Percentiles rank a stretch among this genome's conserved stretches.
phyloP scores from a whole-genome alignment of 2,113 vertebrate genomes.

The Ptilorrhoa leucosticta region DNA sequence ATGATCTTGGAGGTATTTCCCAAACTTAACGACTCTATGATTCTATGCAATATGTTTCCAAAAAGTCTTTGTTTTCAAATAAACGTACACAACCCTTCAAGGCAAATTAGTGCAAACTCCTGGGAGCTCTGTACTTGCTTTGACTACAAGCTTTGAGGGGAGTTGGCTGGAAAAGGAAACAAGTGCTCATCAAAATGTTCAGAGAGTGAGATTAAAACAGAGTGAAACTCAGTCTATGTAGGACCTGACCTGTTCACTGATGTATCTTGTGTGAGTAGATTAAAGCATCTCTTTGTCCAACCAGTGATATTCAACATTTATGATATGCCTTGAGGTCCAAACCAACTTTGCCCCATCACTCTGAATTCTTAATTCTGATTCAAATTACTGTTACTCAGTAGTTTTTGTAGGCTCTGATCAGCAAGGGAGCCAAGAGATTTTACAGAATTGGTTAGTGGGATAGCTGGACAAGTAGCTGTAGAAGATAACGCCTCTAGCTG shows the following conservation, averaged over 20 bases:
- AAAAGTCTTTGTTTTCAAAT: neutral
- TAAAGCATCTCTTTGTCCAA: neutral
- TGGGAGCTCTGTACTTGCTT: neutral
- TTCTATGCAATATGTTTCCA: neutral
- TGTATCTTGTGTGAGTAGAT: neutral
- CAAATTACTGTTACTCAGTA: neutral
- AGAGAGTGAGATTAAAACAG: neutral
- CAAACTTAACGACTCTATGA: neutral
- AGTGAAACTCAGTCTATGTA: neutral
- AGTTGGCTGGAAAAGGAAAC: neutral
- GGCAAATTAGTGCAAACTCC: neutral
- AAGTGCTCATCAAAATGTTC: neutral
- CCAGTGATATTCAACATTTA: neutral
- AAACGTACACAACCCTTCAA: neutral
- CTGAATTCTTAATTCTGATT: neutral
- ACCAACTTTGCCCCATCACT: neutral
- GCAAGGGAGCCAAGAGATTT: neutral
- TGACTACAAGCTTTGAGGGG: neutral
- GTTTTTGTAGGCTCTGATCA: neutral
- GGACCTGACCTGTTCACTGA: neutral
- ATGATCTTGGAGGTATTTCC: neutral
- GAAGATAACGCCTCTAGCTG: neutral
- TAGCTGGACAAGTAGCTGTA: neutral
- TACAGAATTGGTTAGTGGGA: neutral
- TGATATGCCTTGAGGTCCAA: neutral